These are phyloP conservation scores for Neodiprion virginianus DNA, from an alignment of 1,140 invertebrate species.

Conservation along the genomic window DNA sequence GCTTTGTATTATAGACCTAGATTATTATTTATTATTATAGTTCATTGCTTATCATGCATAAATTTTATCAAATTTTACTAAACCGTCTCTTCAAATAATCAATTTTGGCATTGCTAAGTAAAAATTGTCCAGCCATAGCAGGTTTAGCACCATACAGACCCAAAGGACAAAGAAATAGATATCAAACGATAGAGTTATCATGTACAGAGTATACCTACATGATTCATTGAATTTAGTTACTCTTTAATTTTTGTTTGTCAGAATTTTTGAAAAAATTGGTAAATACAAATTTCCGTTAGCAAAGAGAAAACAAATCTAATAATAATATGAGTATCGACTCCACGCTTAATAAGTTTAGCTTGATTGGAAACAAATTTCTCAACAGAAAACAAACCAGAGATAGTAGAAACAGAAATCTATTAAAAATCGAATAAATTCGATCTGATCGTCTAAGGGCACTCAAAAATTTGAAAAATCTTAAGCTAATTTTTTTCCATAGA, in stretches of 20 bases:
- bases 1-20: no score
- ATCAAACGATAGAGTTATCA: not conserved
- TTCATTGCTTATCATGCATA: not conserved
- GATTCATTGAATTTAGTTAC: no score
- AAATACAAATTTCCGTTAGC: not conserved
- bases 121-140: not conserved
- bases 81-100: not conserved
- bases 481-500: no score
- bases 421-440: not conserved
- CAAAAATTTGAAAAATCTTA: no score
- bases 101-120: not conserved
- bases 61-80: not conserved
- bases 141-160: not conserved
- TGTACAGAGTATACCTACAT: no score
- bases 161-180: not conserved
- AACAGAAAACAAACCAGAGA: not conserved
- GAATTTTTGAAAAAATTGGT: no score
- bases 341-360: not conserved
- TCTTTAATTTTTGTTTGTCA: not conserved
- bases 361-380: not conserved
- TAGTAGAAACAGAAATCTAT: not conserved
- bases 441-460: not conserved
- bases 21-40: not conserved
- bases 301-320: not conserved
- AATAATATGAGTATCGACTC: no score